Evolutionary conservation across 2,888 invertebrate species (phyloP).

Genomic region (Romanomermis culicivorax): DNA sequence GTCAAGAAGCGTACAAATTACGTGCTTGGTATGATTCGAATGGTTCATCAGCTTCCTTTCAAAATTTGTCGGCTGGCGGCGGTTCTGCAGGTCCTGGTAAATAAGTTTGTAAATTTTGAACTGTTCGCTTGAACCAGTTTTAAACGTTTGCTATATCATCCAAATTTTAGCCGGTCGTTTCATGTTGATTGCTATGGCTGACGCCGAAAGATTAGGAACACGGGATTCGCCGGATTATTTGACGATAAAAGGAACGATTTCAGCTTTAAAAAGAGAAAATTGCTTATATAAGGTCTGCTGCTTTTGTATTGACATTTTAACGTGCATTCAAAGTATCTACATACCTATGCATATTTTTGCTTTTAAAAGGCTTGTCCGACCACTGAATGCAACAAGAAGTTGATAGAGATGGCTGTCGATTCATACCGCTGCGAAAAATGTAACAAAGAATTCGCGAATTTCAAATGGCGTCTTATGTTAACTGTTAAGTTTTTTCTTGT

Average conservation of each 20-base stretch:
- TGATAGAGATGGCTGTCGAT: slow-evolving; percentile 65
- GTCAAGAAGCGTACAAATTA: slow-evolving; percentile 58
- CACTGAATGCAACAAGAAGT: slow-evolving; percentile 78
- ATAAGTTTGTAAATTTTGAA: background rate
- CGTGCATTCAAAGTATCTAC: background rate
- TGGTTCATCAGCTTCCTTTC: slow-evolving; percentile 42
- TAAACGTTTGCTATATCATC: too few relatives aligned
- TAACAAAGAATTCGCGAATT: slow-evolving; percentile 55
- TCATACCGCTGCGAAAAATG: slow-evolving; percentile 88
- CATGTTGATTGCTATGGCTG: slow-evolving; percentile 2
- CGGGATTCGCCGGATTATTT: slow-evolving; percentile 60
- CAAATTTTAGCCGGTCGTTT: background rate
- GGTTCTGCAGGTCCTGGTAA: background rate
- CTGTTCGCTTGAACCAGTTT: background rate
- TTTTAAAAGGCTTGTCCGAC: slow-evolving; percentile 49
- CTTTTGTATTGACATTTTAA: background rate
- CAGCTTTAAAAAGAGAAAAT: slow-evolving; percentile 56
- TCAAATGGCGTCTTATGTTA: slow-evolving; percentile 59
- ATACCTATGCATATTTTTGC: background rate
- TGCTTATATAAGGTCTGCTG: slow-evolving; percentile 48
- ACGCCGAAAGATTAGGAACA: slow-evolving; percentile 42
- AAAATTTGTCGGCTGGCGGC: slow-evolving; percentile 32
- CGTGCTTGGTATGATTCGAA: slow-evolving; percentile 70
- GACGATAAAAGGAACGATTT: slow-evolving; percentile 52
- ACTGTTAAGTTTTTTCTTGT: slow-evolving; percentile 4